Evolutionary conservation across 2,113 vertebrate genomes (phyloP).

Genomic region (Thalassoma bifasciatum): DNA sequence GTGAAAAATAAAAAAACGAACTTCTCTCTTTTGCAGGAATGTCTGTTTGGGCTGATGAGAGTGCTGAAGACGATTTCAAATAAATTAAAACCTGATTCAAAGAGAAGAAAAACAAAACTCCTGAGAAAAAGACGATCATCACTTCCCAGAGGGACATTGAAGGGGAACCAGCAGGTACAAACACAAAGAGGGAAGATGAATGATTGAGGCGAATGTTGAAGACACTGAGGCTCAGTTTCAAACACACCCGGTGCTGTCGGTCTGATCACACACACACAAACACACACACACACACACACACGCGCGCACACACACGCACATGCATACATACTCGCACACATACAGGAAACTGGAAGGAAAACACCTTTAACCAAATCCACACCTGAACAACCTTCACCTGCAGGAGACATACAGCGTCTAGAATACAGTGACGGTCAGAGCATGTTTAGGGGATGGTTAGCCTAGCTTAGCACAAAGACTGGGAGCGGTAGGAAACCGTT

Average conservation of each 20-base stretch:
- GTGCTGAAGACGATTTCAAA: conserved; percentile 27
- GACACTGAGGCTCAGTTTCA: conserved; percentile 48
- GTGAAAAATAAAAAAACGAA: conserved; percentile 1
- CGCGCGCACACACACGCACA: conserved; percentile 19
- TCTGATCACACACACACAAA: conserved; percentile 8
- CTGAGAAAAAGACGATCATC: conserved; percentile 58
- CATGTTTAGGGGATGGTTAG: neutral
- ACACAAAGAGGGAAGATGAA: conserved; percentile 10
- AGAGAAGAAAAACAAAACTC: conserved; percentile 42
- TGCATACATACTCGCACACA: conserved; percentile 25
- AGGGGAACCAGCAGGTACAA: neutral
- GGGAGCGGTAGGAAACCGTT: neutral
- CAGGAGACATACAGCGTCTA: neutral
- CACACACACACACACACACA: conserved; percentile 29
- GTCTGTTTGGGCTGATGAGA: conserved; percentile 5
- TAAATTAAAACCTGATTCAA: conserved; percentile 36
- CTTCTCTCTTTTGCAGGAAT: conserved; percentile 16
- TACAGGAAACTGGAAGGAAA: conserved; percentile 6
- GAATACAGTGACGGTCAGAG: neutral
- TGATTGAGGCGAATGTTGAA: conserved; percentile 48
- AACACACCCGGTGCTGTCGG: conserved; percentile 3
- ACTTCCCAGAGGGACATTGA: neutral
- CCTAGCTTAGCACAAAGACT: conserved; percentile 25
- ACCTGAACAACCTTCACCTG: conserved; percentile 23
- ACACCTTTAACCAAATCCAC: conserved; percentile 17